These are phyloP conservation scores for Coregonus ussuriensis DNA, from an alignment of 2,797 vertebrate genomes.

Conservation along the genomic window DNA sequence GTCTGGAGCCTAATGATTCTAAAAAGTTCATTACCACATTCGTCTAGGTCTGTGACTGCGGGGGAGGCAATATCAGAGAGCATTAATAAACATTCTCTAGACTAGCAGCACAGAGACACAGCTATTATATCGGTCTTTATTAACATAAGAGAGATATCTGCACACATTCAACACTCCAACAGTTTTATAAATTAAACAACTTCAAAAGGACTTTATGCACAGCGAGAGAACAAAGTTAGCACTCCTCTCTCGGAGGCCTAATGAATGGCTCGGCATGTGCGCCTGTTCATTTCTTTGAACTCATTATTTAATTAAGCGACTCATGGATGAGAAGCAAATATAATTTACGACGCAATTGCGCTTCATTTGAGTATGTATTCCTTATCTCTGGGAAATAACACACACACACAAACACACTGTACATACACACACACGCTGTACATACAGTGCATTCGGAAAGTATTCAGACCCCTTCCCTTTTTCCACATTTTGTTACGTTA, in stretches of 20 bases:
- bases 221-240: not conserved
- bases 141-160: slow-evolving; percentile 21
- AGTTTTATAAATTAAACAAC: slow-evolving; percentile 9
- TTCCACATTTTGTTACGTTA: too few species aligned
- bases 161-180: not conserved
- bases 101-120: not conserved
- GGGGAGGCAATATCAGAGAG: slow-evolving; percentile 43
- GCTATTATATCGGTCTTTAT: slow-evolving; percentile 38
- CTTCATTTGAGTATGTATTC: not conserved
- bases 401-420: not conserved
- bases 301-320: slow-evolving; percentile 23
- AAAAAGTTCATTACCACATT: slow-evolving; percentile 56
- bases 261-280: slow-evolving; percentile 9
- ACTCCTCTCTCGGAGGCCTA: slow-evolving; percentile 9
- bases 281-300: slow-evolving; percentile 13
- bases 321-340: slow-evolving; percentile 16
- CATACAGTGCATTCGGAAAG: too few species aligned
- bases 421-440: too few species aligned
- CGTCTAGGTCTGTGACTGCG: slow-evolving; percentile 52
- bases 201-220: slow-evolving; percentile 12
- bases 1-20: slow-evolving; percentile 38
- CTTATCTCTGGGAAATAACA: not conserved
- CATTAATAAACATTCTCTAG: slow-evolving; percentile 31
- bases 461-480: too few species aligned
- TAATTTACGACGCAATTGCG: slow-evolving; percentile 16